These are phyloP conservation scores for Ameiurus melas DNA, from an alignment of 2,113 vertebrate species.

Conservation along the genomic window DNA sequence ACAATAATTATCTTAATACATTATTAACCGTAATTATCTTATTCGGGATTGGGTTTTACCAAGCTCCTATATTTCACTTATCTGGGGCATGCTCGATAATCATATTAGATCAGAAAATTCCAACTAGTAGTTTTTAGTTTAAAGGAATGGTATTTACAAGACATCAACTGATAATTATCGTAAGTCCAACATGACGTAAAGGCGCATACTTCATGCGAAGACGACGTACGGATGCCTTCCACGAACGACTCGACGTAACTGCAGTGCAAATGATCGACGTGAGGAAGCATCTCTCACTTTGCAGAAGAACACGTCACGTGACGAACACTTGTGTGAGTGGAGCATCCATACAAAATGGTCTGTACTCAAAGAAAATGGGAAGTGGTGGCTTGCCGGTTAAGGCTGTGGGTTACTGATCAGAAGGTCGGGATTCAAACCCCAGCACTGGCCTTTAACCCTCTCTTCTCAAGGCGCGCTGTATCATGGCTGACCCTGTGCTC, in stretches of 20 bases:
- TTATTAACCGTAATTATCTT: not conserved
- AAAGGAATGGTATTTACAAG: not conserved
- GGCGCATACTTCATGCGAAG: not conserved
- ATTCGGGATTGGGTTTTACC: not conserved
- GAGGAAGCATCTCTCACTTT: not conserved
- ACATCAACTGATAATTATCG: not conserved
- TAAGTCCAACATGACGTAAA: not conserved
- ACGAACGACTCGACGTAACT: not conserved
- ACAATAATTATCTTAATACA: not conserved
- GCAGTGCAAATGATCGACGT: not conserved
- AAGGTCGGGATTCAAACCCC: no score
- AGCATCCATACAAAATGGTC: not conserved
- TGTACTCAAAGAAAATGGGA: no score
- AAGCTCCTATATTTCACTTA: not conserved
- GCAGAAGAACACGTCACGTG: not conserved
- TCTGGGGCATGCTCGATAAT: not conserved
- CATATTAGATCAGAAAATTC: not conserved
- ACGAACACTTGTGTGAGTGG: not conserved
- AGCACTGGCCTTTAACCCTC: no score
- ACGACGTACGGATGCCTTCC: not conserved
- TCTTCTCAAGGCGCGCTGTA: no score
- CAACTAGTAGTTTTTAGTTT: not conserved
- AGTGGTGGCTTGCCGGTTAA: no score
- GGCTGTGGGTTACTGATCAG: no score
- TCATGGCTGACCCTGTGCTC: no score